Conservation (phyloP, 1,140 invertebrate genomes). For the Pachypeltis micranthus region DNA sequence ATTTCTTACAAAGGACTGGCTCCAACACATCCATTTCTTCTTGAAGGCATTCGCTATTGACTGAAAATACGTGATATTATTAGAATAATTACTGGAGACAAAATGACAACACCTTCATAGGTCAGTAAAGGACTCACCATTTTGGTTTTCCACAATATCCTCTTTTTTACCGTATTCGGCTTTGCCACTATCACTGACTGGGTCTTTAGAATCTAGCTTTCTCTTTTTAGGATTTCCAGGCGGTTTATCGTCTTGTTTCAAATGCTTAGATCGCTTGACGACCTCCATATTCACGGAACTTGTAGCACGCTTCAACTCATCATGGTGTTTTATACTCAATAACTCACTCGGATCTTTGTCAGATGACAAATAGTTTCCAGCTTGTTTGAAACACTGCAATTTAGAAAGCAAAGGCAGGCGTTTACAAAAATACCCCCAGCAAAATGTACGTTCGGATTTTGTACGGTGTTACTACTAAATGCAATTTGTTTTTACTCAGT, state of each 20-base stretch:
- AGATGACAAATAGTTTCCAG: constrained; percentile 54
- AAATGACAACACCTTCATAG: neutral
- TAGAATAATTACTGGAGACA: neutral
- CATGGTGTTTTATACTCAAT: constrained; percentile 1
- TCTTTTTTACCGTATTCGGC: neutral
- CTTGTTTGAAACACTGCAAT: constrained; percentile 49
- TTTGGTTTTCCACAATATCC: neutral
- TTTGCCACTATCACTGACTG: too few species aligned
- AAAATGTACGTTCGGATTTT: too few species aligned
- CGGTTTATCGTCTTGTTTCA: neutral
- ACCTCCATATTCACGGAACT: neutral
- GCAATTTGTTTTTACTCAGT: too few species aligned
- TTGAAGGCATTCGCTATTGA: too few species aligned
- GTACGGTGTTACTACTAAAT: too few species aligned
- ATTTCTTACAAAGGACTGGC: too few species aligned
- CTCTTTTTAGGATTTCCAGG: neutral
- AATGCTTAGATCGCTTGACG: neutral
- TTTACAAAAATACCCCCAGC: too few species aligned
- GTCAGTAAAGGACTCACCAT: neutral
- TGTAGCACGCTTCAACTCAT: neutral
- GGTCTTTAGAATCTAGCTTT: too few species aligned
- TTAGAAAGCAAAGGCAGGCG: too few species aligned
- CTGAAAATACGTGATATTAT: too few species aligned
- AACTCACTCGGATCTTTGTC: constrained; percentile 48
- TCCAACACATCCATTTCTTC: too few species aligned